These are phyloP conservation scores for Sebastes matsubarae DNA, from an alignment of 2,797 vertebrate species.

Conservation along the genomic window DNA sequence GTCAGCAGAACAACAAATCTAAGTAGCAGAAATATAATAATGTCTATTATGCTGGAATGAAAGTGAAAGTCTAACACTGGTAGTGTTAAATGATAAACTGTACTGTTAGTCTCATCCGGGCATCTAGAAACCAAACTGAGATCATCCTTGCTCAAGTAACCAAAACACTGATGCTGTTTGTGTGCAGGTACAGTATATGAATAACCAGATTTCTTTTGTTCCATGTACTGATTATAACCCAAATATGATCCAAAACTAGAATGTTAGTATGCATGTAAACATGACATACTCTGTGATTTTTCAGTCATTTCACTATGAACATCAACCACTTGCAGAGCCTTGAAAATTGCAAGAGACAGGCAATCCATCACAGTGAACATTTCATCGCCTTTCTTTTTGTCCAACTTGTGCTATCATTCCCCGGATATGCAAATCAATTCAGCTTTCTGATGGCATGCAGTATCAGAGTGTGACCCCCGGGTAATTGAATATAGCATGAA, in stretches of 20 bases:
- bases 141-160: background rate
- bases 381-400: conserved; percentile 1
- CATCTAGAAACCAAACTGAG: background rate
- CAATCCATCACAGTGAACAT: conserved; percentile 24
- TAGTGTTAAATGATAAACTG: background rate
- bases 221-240: background rate
- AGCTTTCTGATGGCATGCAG: background rate
- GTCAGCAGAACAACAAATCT: background rate
- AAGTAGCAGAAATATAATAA: background rate
- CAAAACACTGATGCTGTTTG: background rate
- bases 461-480: conserved; percentile 40
- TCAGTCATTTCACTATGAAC: background rate
- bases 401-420: conserved; percentile 1
- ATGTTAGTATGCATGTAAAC: background rate
- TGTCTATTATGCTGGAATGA: background rate
- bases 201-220: background rate
- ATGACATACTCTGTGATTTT: background rate
- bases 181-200: background rate
- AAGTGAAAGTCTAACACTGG: background rate
- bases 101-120: background rate
- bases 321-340: background rate
- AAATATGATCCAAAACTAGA: background rate
- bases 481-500: conserved; percentile 57
- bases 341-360: background rate
- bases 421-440: conserved; percentile 31